These are phyloP conservation scores for Pelosia muscerda DNA, from an alignment of 2,888 invertebrate genomes.

Conservation along the genomic window DNA sequence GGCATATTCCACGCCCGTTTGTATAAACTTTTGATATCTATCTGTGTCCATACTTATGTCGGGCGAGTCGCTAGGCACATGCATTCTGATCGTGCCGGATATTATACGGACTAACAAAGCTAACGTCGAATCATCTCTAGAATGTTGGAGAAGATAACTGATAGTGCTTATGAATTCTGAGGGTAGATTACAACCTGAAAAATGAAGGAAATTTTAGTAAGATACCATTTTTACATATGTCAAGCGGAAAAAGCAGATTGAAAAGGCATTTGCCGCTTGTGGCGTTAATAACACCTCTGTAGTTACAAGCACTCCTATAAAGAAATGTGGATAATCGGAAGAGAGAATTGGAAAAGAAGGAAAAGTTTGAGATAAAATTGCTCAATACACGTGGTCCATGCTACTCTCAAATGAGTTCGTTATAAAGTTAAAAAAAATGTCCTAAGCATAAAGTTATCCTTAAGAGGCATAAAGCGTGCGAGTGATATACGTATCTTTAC, in stretches of 20 bases:
- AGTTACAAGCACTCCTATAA: not conserved
- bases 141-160: constrained; percentile 87
- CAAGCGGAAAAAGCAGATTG: not conserved
- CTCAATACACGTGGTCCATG: too few relatives aligned
- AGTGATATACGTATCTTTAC: too few relatives aligned
- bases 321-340: not conserved
- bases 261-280: not conserved
- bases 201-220: not conserved
- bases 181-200: constrained; percentile 87
- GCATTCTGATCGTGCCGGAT: constrained; percentile 86
- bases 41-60: constrained; percentile 75
- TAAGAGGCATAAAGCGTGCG: too few relatives aligned
- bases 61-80: constrained; percentile 71
- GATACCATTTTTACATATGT: not conserved
- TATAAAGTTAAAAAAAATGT: too few relatives aligned
- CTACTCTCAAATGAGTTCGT: too few relatives aligned
- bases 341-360: not conserved
- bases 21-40: constrained; percentile 72
- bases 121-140: constrained; percentile 86
- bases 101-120: constrained; percentile 88
- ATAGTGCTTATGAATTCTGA: constrained; percentile 88
- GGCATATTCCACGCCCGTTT: constrained; percentile 77
- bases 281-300: too few relatives aligned
- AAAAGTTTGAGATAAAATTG: not conserved
- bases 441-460: too few relatives aligned